phyloP scores from a whole-genome alignment of 2,113 vertebrate species.

The Lucifuga dentata region DNA sequence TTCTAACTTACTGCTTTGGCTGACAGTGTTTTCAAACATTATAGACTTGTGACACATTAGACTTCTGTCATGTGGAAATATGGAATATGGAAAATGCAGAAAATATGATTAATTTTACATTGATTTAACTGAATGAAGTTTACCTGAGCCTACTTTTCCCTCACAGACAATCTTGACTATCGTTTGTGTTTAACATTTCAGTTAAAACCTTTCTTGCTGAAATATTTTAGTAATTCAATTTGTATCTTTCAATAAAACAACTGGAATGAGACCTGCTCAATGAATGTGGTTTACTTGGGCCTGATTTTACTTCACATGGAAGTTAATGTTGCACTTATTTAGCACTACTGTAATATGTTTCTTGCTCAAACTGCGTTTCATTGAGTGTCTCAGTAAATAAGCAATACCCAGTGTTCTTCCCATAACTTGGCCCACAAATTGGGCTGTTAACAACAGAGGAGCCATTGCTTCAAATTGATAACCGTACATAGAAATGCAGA shows the following conservation, averaged over 20 bases:
- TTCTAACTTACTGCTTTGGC: no score
- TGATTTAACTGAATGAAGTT: not conserved
- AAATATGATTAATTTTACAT: not conserved
- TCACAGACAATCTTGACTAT: not conserved
- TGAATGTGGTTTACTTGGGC: not conserved
- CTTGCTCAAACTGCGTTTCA: not conserved
- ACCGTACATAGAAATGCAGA: no score
- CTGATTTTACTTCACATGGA: not conserved
- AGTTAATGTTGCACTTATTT: not conserved
- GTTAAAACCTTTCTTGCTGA: not conserved
- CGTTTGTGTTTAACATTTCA: not conserved
- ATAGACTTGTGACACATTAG: no score
- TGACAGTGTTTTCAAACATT: no score
- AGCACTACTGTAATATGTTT: not conserved
- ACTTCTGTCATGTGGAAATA: not conserved
- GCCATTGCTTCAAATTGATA: no score
- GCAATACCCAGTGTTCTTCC: not conserved
- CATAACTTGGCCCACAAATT: no score
- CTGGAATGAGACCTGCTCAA: not conserved
- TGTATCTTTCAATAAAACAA: not conserved
- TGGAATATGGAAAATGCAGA: no score
- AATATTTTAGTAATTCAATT: not conserved
- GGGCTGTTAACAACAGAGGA: not conserved
- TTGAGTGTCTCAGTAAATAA: slow-evolving; percentile 18
- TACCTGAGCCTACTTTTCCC: not conserved